Conservation (phyloP, 2,888 invertebrate species). For the Agrochola litura region DNA sequence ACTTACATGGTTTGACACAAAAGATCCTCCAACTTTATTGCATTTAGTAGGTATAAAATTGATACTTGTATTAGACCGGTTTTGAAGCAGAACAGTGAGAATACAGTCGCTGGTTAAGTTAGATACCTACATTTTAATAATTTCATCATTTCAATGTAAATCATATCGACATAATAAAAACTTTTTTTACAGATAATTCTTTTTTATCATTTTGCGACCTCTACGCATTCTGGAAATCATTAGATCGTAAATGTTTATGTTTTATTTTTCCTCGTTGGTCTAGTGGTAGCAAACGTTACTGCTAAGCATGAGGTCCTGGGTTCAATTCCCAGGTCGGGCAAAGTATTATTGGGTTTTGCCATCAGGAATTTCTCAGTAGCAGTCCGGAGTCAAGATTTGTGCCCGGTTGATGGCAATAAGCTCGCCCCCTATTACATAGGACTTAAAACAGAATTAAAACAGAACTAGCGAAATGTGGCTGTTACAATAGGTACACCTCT, state of each 20-base stretch:
- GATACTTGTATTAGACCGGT: not conserved
- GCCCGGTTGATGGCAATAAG: not conserved
- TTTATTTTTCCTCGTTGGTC: not conserved
- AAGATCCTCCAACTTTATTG: not conserved
- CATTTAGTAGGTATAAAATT: not conserved
- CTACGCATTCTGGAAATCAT: not conserved
- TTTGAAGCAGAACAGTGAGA: not conserved
- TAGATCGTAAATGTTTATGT: not conserved
- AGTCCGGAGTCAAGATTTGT: not conserved
- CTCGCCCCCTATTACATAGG: not conserved
- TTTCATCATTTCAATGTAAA: constrained; percentile 7
- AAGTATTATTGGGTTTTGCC: not conserved
- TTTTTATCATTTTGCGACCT: constrained; percentile 2
- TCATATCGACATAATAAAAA: not conserved
- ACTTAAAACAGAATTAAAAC: not conserved
- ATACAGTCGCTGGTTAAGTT: not conserved
- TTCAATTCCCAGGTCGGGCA: not conserved
- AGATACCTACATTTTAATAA: constrained; percentile 6
- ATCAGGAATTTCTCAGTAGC: not conserved
- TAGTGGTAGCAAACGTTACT: not conserved
- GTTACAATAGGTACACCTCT: not conserved
- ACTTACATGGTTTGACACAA: not conserved
- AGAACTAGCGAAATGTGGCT: not conserved
- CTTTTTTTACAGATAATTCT: not conserved
- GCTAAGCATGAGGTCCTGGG: not conserved